Percentiles rank a stretch among this genome's conserved stretches.
These are phyloP conservation scores for Eulithis testata DNA, from an alignment of 2,888 invertebrate species.

Conservation along the genomic window DNA sequence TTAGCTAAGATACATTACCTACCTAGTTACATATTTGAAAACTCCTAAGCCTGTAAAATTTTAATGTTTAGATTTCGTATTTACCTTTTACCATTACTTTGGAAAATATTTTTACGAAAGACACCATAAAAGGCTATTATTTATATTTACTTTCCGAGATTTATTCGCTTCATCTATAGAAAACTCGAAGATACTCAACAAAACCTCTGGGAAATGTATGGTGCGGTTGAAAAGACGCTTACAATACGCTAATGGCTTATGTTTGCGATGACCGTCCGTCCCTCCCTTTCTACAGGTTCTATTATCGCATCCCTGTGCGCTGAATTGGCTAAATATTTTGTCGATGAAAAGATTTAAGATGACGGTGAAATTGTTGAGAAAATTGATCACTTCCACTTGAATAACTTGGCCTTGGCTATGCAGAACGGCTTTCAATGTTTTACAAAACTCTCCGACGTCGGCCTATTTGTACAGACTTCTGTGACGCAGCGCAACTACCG, in stretches of 20 bases:
- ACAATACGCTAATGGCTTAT: conserved; percentile 82
- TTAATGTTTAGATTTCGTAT: not conserved
- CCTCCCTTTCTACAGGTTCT: conserved; percentile 76
- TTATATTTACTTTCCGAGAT: conserved; percentile 33
- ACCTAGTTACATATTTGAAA: not conserved
- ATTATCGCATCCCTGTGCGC: conserved; percentile 77
- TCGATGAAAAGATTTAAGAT: conserved; percentile 79
- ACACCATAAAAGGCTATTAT: conserved; percentile 21
- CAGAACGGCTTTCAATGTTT: conserved; percentile 41
- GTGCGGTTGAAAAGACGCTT: conserved; percentile 69
- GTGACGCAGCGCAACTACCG: not conserved
- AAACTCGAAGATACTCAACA: conserved; percentile 58
- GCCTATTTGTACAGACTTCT: conserved; percentile 3
- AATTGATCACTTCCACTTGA: conserved; percentile 81
- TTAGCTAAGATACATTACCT: not conserved
- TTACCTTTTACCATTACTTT: not conserved
- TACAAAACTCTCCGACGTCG: conserved; percentile 17
- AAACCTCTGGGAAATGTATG: conserved; percentile 60
- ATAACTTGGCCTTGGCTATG: conserved; percentile 62
- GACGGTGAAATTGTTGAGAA: conserved; percentile 82
- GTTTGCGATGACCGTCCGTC: conserved; percentile 79
- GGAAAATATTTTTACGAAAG: conserved; percentile 2
- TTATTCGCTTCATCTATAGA: conserved; percentile 36
- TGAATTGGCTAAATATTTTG: conserved; percentile 83
- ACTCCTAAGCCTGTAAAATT: not conserved